These are phyloP conservation scores for Mus musculus DNA, from an alignment of 2,113 vertebrate genomes.

Conservation along the genomic window DNA sequence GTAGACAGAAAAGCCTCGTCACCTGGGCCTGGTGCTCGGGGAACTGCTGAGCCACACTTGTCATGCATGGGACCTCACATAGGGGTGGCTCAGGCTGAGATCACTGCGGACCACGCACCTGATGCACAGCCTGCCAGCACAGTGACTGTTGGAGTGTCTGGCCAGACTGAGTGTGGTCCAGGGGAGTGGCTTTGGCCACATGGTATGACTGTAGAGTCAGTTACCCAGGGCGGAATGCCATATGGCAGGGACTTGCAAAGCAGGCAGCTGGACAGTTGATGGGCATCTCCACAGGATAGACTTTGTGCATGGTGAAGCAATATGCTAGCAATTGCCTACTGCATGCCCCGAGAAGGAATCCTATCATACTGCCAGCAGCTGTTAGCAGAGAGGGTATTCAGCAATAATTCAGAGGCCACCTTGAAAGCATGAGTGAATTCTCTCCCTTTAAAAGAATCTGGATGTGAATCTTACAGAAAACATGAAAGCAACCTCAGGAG, in stretches of 20 bases:
- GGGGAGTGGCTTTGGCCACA: neutral
- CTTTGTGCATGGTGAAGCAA: neutral
- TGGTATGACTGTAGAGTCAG: neutral
- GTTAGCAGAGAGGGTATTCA: neutral
- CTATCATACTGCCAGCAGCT: neutral
- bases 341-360: neutral
- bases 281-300: fast-evolving
- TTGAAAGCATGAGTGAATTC: neutral
- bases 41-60: neutral
- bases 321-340: neutral
- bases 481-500: neutral
- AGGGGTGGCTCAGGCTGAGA: neutral
- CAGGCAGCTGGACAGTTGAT: no score
- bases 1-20: conserved; percentile 27
- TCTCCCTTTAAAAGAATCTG: neutral
- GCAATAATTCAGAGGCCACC: neutral
- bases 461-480: neutral
- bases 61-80: fast-evolving
- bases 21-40: neutral
- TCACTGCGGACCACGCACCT: neutral
- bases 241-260: no score
- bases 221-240: neutral
- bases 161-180: fast-evolving
- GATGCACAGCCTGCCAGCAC: fast-evolving
- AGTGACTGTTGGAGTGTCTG: neutral